Evolutionary conservation across 1,140 invertebrate genomes (phyloP).

Genomic region (Phenacoccus solenopsis): DNA sequence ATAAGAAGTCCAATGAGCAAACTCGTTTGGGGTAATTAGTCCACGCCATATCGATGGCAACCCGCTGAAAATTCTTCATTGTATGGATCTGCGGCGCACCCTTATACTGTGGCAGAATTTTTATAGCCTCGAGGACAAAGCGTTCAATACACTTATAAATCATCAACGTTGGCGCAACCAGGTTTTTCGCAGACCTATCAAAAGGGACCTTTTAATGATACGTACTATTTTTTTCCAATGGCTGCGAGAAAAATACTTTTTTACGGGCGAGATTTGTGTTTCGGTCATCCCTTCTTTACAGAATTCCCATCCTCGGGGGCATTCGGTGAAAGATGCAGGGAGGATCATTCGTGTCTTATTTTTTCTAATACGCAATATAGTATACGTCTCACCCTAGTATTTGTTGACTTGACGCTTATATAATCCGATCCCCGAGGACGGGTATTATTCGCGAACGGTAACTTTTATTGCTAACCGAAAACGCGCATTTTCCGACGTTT

Average conservation of each 20-base stretch:
- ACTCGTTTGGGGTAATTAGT: too few species aligned
- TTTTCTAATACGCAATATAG: background rate
- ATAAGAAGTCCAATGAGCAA: too few species aligned
- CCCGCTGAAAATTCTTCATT: background rate
- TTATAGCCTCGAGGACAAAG: background rate
- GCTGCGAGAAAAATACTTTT: background rate
- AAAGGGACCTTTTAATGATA: conserved; percentile 2
- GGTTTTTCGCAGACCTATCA: background rate
- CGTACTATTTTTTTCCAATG: too few species aligned
- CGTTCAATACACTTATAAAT: background rate
- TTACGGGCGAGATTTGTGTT: background rate
- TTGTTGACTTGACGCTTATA: conserved; percentile 1
- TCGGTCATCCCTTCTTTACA: background rate
- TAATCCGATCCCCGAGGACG: background rate
- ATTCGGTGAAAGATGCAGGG: background rate
- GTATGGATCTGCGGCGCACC: background rate
- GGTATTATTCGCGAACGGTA: background rate
- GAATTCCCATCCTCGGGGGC: background rate
- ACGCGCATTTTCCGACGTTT: background rate
- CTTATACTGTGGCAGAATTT: background rate
- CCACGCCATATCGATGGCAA: too few species aligned
- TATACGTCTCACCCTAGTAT: background rate
- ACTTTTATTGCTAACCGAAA: background rate
- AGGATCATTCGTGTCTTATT: background rate
- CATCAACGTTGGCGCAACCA: background rate